These are phyloP conservation scores for Podarcis muralis DNA, from an alignment of 2,113 vertebrate species.

Conservation along the genomic window DNA sequence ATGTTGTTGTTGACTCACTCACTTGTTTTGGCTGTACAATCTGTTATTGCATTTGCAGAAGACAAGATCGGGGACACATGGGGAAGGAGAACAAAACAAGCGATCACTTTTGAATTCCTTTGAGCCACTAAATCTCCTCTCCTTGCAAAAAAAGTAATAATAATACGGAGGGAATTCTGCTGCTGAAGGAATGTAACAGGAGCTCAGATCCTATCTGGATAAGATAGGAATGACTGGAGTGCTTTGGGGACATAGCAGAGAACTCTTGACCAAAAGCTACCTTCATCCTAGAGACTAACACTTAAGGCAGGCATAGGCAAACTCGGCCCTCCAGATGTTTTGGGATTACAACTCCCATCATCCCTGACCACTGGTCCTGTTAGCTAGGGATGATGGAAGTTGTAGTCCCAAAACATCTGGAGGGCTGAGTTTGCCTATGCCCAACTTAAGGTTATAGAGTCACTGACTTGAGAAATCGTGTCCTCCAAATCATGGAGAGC, in stretches of 20 bases:
- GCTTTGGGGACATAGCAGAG: not conserved
- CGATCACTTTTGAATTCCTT: not conserved
- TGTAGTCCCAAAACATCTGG: too few species aligned
- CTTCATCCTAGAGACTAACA: not conserved
- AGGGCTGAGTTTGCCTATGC: too few species aligned
- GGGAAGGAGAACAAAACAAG: not conserved
- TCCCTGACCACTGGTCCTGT: too few species aligned
- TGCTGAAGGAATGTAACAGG: not conserved
- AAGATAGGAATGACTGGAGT: not conserved
- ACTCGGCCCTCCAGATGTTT: too few species aligned
- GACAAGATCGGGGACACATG: not conserved
- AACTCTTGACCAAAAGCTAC: not conserved
- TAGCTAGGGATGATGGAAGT: too few species aligned
- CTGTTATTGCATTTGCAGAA: not conserved
- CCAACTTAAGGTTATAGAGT: too few species aligned
- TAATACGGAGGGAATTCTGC: too few species aligned
- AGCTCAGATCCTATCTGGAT: not conserved
- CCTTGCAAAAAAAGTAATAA: not conserved
- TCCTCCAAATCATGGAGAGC: too few species aligned
- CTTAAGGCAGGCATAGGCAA: too few species aligned
- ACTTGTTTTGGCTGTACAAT: conserved; percentile 7
- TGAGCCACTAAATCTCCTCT: not conserved
- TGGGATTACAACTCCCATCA: too few species aligned
- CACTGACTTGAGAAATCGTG: too few species aligned
- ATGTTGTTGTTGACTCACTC: rapidly evolving